Evolutionary conservation across 2,888 invertebrate species (phyloP), one percentile per base, ranked within the genome.

Genomic region (Meta bourneti): DNA sequence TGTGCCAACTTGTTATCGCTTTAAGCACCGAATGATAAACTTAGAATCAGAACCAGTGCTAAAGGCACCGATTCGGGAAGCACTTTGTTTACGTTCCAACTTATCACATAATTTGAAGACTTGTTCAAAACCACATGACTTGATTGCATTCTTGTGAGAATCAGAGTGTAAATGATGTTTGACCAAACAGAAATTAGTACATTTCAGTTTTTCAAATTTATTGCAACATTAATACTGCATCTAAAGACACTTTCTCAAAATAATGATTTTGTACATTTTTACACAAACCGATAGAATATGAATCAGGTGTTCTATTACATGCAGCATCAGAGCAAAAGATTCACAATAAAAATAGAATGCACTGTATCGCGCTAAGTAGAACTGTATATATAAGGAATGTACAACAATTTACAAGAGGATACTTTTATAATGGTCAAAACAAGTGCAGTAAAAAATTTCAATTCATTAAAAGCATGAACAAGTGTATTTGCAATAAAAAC

Each of bases 211-310:
- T 87, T 34, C 74, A 91, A 91, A 83, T 88, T 91, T 91, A 91
- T 91, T 91, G 91, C 91, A 91, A 91, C 91, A 91, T 84, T 86
- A 87, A 91, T 87, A 91, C 87, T 91, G 82, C 79, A 81, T 91
- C 83, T 91, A 87, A 79, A 83, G 78, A 87, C 81, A 49, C 11
- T 75, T 69, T 90, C 85, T 78, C 77, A 87, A 86, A 82, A 91
- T 51, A 78, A 89, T 75, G 90, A 81, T 81, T 90, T 91, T 77
- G 86, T 86, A 86, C 86, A 91, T 86, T 78, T 87, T 82, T 91
- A 87, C 87, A 91, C 16, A 79, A 87, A 87, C 16, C 52, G n/a
- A 71, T 91, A 71, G 72, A 91, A 83, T 52, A 20, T 69, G 11
- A 61, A 48, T 86, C 54, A 20, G 70, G 48, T 48, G 54, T 86